phyloP scores from a whole-genome alignment of 2,113 vertebrate species.

The Monopterus albus region DNA sequence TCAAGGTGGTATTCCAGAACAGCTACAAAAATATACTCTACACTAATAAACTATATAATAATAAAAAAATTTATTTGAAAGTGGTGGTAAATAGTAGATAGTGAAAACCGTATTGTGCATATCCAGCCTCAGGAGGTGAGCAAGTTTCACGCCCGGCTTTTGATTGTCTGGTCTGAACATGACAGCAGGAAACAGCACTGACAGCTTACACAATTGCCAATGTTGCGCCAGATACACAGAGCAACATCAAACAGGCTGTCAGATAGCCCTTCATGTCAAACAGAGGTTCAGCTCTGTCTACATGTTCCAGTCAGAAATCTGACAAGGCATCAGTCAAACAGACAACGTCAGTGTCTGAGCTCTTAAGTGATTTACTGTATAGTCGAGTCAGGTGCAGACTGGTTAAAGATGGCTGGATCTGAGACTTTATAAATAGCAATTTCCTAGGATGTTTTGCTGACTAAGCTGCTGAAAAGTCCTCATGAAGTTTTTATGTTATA shows the following conservation, averaged over 20 bases:
- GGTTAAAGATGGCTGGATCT: constrained; percentile 2
- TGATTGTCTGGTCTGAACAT: constrained; percentile 43
- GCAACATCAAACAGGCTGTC: constrained; percentile 43
- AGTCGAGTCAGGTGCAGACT: neutral
- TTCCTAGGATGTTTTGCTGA: neutral
- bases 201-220: constrained; percentile 46
- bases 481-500: too few species aligned
- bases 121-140: constrained; percentile 21
- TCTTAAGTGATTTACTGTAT: neutral
- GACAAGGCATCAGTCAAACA: constrained; percentile 33
- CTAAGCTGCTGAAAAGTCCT: neutral
- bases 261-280: constrained; percentile 17
- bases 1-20: neutral
- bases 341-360: neutral
- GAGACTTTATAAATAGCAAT: neutral
- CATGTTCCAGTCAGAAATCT: constrained; percentile 14
- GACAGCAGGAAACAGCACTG: constrained; percentile 45
- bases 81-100: neutral
- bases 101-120: constrained; percentile 8
- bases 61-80: too few species aligned
- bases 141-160: neutral
- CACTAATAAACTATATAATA: too few species aligned
- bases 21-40: too few species aligned
- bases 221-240: constrained; percentile 31
- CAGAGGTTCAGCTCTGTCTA: constrained; percentile 7